Evolutionary conservation across 2,797 vertebrate genomes (phyloP).

Genomic region (Stomatorhinus walkeri): DNA sequence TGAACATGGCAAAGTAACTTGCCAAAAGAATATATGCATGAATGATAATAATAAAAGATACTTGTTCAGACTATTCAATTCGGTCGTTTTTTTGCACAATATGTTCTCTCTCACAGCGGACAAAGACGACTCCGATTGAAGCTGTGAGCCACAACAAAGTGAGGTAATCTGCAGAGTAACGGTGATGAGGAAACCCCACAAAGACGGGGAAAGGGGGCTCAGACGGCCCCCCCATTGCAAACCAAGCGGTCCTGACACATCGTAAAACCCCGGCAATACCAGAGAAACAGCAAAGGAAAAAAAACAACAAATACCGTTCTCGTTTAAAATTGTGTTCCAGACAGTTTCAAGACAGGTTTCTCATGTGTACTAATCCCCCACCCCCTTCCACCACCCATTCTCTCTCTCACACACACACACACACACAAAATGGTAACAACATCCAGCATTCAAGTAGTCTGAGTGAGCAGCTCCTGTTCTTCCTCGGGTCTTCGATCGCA

Average conservation of each 20-base stretch:
- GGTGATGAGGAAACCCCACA: not conserved
- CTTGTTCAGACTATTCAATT: constrained; percentile 31
- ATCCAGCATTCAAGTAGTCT: constrained; percentile 40
- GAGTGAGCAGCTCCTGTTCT: constrained; percentile 15
- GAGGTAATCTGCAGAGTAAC: constrained; percentile 39
- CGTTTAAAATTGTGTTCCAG: constrained; percentile 31
- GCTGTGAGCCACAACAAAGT: constrained; percentile 32
- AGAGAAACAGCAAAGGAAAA: not conserved
- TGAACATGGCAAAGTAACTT: constrained; percentile 9
- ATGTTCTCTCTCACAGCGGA: constrained; percentile 39
- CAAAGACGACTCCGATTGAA: constrained; percentile 34
- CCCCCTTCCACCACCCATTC: not conserved
- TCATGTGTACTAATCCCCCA: not conserved
- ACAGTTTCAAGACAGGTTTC: constrained; percentile 8
- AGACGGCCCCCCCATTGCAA: not conserved
- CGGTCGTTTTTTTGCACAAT: constrained; percentile 25
- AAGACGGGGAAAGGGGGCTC: not conserved
- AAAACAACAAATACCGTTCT: constrained; percentile 17
- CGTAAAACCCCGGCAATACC: constrained; percentile 27
- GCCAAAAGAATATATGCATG: not conserved
- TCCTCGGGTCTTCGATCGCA: not conserved
- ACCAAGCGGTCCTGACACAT: constrained; percentile 23
- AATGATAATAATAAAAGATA: constrained; percentile 20
- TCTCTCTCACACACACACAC: not conserved
- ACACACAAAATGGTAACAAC: constrained; percentile 13